Evolutionary conservation across 2,888 invertebrate genomes (phyloP).

Genomic region (Drosophila ustulata): DNA sequence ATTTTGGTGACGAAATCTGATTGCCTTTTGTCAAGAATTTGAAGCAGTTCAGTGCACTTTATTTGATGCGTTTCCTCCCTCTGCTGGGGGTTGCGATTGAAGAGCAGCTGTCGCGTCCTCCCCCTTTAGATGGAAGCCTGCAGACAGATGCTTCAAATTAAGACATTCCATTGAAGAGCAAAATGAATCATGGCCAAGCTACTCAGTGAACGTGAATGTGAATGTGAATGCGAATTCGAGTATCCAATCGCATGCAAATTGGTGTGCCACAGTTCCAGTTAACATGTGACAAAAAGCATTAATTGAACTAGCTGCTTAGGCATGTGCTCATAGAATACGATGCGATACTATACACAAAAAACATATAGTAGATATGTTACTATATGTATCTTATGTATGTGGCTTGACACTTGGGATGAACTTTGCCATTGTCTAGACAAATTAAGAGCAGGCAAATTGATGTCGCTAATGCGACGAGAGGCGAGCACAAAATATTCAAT

Average conservation of each 20-base stretch:
- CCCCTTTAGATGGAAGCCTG: constrained; percentile 18
- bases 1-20: background rate
- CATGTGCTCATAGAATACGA: constrained; percentile 47
- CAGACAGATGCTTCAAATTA: constrained; percentile 72
- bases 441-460: constrained; percentile 68
- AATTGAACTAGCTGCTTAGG: constrained; percentile 64
- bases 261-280: constrained; percentile 28
- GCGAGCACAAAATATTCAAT: constrained; percentile 44
- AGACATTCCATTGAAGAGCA: constrained; percentile 60
- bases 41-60: constrained; percentile 41
- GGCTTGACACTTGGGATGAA: constrained; percentile 56
- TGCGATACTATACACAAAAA: constrained; percentile 25
- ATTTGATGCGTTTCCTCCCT: background rate
- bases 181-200: constrained; percentile 55
- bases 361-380: constrained; percentile 9
- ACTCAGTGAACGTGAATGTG: constrained; percentile 11
- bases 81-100: background rate
- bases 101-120: constrained; percentile 1
- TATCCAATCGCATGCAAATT: constrained; percentile 55
- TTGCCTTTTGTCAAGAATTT: background rate
- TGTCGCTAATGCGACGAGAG: constrained; percentile 52
- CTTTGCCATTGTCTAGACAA: constrained; percentile 80
- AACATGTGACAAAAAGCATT: constrained; percentile 63
- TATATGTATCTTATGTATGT: constrained; percentile 3
- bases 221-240: constrained; percentile 13